These are phyloP conservation scores for Spodoptera picta DNA, from an alignment of 2,888 invertebrate species.

Conservation along the genomic window DNA sequence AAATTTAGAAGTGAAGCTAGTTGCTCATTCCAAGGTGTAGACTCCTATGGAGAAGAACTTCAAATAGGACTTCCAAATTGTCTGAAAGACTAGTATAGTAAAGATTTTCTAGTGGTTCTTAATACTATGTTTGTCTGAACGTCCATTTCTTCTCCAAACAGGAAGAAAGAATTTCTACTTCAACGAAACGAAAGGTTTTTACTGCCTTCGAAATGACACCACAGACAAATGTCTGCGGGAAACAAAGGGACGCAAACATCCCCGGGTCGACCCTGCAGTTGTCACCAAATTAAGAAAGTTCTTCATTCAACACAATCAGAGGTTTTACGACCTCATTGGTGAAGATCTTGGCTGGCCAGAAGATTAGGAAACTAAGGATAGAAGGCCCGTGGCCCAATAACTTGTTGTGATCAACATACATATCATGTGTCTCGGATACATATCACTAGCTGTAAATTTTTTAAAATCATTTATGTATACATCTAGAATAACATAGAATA, in stretches of 20 bases:
- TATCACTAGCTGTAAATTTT: constrained; percentile 84
- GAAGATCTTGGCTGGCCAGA: constrained; percentile 98
- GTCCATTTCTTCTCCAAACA: constrained; percentile 59
- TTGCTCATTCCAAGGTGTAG: no score
- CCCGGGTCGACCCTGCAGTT: constrained; percentile 93
- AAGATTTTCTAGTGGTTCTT: no score
- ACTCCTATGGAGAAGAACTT: no score
- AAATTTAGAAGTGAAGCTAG: no score
- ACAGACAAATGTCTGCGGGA: constrained; percentile 95
- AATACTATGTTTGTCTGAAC: background rate
- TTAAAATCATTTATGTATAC: constrained; percentile 86
- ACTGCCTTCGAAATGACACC: constrained; percentile 95
- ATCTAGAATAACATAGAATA: constrained; percentile 76
- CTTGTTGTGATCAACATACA: constrained; percentile 79
- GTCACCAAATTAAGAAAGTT: constrained; percentile 94
- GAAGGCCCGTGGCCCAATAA: constrained; percentile 37
- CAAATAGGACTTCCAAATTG: no score
- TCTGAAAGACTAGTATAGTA: no score
- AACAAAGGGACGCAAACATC: constrained; percentile 95
- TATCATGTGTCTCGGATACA: constrained; percentile 68
- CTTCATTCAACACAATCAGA: constrained; percentile 97
- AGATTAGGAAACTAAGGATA: constrained; percentile 85
- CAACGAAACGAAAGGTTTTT: constrained; percentile 98
- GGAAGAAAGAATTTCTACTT: constrained; percentile 97
- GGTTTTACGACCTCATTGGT: constrained; percentile 97